phyloP scores from a whole-genome alignment of 92 coral and sea anemone species.

The Siderastrea radians region DNA sequence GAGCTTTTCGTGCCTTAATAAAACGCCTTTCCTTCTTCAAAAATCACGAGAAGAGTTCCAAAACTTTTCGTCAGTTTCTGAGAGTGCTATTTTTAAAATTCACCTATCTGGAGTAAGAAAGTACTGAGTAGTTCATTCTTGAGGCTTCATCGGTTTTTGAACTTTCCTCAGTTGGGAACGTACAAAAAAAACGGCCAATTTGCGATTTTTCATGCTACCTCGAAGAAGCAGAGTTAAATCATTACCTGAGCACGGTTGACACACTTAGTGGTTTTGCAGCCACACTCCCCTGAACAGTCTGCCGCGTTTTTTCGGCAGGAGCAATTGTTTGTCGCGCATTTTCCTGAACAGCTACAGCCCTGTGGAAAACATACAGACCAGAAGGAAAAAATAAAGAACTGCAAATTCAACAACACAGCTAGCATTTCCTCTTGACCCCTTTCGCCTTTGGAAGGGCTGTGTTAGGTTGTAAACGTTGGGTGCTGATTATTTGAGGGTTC shows the following conservation, averaged over 20 bases:
- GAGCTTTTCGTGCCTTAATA: no score
- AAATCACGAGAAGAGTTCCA: no score
- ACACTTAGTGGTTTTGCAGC: constrained; percentile 56
- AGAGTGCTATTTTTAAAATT: no score
- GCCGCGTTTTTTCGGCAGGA: constrained; percentile 51
- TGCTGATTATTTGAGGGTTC: no score
- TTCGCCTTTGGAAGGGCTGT: not conserved
- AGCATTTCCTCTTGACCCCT: not conserved
- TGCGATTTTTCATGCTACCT: not conserved
- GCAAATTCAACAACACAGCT: not conserved
- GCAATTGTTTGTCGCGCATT: constrained; percentile 71
- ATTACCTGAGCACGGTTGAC: constrained; percentile 67
- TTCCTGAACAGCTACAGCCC: constrained; percentile 81
- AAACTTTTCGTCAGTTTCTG: no score
- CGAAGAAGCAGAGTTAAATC: no score
- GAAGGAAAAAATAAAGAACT: not conserved
- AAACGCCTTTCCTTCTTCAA: not conserved
- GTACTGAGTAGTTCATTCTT: no score
- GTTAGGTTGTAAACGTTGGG: no score
- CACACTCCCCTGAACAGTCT: constrained; percentile 49
- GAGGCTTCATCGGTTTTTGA: not conserved
- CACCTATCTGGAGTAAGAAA: no score
- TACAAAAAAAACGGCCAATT: not conserved
- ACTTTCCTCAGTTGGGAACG: not conserved
- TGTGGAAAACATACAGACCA: not conserved